Evolutionary conservation across 2,797 vertebrate species (phyloP), one percentile per base, ranked within the genome.

Genomic region (Lerista edwardsae): DNA sequence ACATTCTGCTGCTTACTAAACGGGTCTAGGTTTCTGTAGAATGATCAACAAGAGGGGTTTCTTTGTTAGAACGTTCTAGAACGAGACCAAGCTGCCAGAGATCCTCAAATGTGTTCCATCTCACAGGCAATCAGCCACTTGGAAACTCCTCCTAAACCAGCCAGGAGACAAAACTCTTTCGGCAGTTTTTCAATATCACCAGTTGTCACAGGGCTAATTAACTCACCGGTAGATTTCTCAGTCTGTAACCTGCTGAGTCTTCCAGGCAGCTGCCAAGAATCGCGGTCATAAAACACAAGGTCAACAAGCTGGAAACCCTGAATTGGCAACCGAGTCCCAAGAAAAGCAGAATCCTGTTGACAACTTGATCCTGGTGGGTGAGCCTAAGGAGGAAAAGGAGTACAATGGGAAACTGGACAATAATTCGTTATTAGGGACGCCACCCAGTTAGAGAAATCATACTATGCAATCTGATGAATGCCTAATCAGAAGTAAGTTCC

Each of bases 101-200:
- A 31, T 44, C 39, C 84, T 69, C 39, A 80, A 36, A 84, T 0
- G n/a, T 21, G 59, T 15, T 1, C 71, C 69, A 5, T 85, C 0
- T 12, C 27, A 83, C 14, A 9, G 27, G 82, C 51, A 77, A 83
- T 88, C 88, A 29, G 34, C 88, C 81, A 39, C 17, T 75, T 83
- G n/a, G 0, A 55, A 41, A 55, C 59, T 57, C 55, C 75, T 74
- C 67, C 73, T 36, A 80, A 78, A 75, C 79, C 15, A 75, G 83
- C 12, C 8, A 34, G 84, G 59, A 82, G 62, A 75, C 34, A 11
- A n/a, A 86, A 84, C 86, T 84, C 79, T 67, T 64, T 36, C 86
- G 92, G 86, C 77, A 8, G 57, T 0, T 61, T 23, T 67, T 79
- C 29, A 1, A 72, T 75, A 12, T 59, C 86, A 72, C 88, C 87